Evolutionary conservation across 1,140 invertebrate genomes (phyloP).

Genomic region (Hyphantria cunea): DNA sequence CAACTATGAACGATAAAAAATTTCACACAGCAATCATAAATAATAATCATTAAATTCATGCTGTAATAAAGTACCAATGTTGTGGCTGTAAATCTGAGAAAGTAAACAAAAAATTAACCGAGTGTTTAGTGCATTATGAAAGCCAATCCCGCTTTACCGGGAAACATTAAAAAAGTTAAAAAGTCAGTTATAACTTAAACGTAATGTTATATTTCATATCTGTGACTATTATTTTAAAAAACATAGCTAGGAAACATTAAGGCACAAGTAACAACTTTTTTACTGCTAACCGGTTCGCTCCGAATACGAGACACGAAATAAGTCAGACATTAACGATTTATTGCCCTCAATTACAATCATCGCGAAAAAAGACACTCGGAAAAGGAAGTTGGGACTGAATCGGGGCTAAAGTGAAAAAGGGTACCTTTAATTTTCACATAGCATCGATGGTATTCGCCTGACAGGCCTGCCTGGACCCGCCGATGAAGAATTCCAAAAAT

Average conservation of each 20-base stretch:
- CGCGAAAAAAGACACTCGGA: constrained; percentile 63
- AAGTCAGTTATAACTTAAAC: constrained; percentile 51
- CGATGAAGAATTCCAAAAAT: constrained; percentile 69
- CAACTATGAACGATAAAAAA: constrained; percentile 50
- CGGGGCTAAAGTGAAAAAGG: constrained; percentile 62
- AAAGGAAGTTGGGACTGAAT: constrained; percentile 64
- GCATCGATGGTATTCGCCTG: constrained; percentile 63
- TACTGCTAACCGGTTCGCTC: constrained; percentile 42
- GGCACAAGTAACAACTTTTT: constrained; percentile 50
- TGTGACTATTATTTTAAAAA: constrained; percentile 49
- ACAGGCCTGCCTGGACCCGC: constrained; percentile 25
- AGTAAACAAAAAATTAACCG: constrained; percentile 58
- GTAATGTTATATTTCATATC: constrained; percentile 52
- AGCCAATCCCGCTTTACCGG: constrained; percentile 47
- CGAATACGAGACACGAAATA: constrained; percentile 50
- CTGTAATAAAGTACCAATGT: constrained; percentile 52
- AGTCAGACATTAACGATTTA: constrained; percentile 69
- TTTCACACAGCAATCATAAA: constrained; percentile 65
- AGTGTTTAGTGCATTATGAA: constrained; percentile 52
- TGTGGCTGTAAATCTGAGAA: constrained; percentile 46
- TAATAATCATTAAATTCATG: constrained; percentile 51
- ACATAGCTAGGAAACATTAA: constrained; percentile 54
- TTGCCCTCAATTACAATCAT: constrained; percentile 74
- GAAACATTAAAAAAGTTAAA: constrained; percentile 62
- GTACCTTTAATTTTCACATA: constrained; percentile 71